phyloP scores from a whole-genome alignment of 2,888 invertebrate genomes.

The Horisme vitalbata region DNA sequence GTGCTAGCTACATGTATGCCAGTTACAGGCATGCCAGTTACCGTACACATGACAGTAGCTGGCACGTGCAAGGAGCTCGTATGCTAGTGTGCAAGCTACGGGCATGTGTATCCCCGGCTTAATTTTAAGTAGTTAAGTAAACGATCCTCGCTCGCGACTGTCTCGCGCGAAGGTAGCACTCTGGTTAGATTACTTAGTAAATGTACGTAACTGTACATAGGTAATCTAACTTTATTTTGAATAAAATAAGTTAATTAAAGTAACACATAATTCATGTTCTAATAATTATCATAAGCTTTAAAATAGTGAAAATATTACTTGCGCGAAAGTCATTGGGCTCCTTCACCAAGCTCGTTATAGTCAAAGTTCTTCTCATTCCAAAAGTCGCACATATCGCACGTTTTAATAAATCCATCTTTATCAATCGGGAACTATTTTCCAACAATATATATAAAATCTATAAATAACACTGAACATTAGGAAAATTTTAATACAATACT shows the following conservation, averaged over 20 bases:
- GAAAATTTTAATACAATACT: slow-evolving; percentile 12
- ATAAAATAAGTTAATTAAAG: not conserved
- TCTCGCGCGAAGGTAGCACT: no score
- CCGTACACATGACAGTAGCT: no score
- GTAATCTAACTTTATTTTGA: not conserved
- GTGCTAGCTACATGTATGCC: no score
- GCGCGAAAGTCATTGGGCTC: slow-evolving; percentile 40
- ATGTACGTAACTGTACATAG: not conserved
- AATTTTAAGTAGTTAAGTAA: no score
- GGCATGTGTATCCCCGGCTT: no score
- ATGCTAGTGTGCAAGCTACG: no score
- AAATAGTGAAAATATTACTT: slow-evolving; percentile 44
- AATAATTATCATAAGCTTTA: no score
- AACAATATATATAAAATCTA: slow-evolving; percentile 14
- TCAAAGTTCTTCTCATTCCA: slow-evolving; percentile 31
- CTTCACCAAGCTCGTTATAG: slow-evolving; percentile 35
- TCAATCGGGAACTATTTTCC: slow-evolving; percentile 37
- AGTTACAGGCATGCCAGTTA: no score
- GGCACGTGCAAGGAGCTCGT: no score
- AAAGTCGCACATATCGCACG: slow-evolving; percentile 26
- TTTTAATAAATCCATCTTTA: slow-evolving; percentile 40
- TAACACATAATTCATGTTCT: no score
- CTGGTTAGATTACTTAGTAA: no score
- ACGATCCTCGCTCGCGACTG: no score
- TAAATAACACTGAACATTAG: slow-evolving; percentile 8